phyloP scores from a whole-genome alignment of 2,888 invertebrate genomes.

The Drosophila pseudotakahashii region DNA sequence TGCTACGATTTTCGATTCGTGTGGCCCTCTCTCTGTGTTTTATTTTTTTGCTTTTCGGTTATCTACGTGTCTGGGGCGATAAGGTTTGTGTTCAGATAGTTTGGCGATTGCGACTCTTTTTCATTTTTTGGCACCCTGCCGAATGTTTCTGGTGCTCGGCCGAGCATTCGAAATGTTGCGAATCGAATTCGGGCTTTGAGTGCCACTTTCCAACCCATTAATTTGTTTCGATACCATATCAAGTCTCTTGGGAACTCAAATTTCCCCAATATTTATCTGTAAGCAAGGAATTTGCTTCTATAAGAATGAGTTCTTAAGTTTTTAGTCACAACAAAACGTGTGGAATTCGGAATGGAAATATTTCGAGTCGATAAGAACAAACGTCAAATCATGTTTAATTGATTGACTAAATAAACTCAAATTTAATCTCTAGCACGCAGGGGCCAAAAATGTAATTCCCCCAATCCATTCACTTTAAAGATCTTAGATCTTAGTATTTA shows the following conservation, averaged over 20 bases:
- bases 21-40: conserved; percentile 15
- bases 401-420: conserved; percentile 7
- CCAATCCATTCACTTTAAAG: neutral
- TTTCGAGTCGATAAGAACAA: conserved; percentile 3
- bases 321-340: neutral
- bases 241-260: neutral
- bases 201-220: conserved; percentile 3
- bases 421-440: neutral
- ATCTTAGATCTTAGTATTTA: neutral
- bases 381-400: neutral
- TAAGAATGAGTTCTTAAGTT: conserved; percentile 2
- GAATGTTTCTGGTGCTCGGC: conserved; percentile 4
- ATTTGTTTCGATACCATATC: neutral
- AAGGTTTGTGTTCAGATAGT: conserved; percentile 37
- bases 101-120: conserved; percentile 29
- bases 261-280: neutral
- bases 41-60: conserved; percentile 11
- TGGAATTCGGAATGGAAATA: conserved; percentile 8
- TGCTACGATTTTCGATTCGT: conserved; percentile 57
- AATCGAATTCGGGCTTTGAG: conserved; percentile 10
- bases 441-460: neutral
- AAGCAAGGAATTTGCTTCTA: conserved; percentile 1
- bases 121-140: conserved; percentile 20
- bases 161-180: neutral
- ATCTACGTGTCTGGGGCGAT: conserved; percentile 44